Base-by-base conservation (phyloP, 2,888 invertebrate genomes). In the Calameuta idolon region DNA sequence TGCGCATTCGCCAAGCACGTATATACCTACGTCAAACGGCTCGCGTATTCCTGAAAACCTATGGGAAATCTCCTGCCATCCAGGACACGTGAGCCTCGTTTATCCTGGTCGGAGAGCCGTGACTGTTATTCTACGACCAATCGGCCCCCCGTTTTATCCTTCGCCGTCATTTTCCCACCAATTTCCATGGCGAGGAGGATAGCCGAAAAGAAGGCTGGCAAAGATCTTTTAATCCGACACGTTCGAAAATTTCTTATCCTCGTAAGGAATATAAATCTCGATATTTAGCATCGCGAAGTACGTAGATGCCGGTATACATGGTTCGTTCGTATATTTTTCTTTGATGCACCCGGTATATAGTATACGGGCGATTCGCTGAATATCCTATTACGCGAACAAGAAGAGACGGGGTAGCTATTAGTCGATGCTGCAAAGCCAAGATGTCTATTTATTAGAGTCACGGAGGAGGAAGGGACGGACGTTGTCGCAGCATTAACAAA, bases 11-110 rank as follows among this genome's bases (percentile, higher is more conserved):
- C 55, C 55, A 23, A 55, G 55, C 55, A 55, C 55, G 55, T 55
- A 55, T 23, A 55, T 9, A 55, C 55, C 55, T 55, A 74, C 84
- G 87, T 87, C 88, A 87, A 87, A 87, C 86, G 85, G 79, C 81
- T 82, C 83, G 82, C 85, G 86, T 85, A 86, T 85, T 80, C 84
- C 80, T 84, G 87, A 90, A 90, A 89, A 91, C 90, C 91, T 90
- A 83, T 77, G 90, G 90, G 90, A 90, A 90, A 91, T 90, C 90
- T 90, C 88, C 78, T 73, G 83, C 83, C 81, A 83, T 85, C 83
- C 83, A 84, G 85, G 87, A 86, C 87, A 84, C 87, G 84, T 77
- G 84, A 87, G 86, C 87, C 83, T 87, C 89, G 90, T 91, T 90
- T 90, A 90, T 90, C 86, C 88, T 87, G 80, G 81, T 78, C 80